Conservation (phyloP, 2,888 invertebrate species). For the Lissonota sp. region DNA sequence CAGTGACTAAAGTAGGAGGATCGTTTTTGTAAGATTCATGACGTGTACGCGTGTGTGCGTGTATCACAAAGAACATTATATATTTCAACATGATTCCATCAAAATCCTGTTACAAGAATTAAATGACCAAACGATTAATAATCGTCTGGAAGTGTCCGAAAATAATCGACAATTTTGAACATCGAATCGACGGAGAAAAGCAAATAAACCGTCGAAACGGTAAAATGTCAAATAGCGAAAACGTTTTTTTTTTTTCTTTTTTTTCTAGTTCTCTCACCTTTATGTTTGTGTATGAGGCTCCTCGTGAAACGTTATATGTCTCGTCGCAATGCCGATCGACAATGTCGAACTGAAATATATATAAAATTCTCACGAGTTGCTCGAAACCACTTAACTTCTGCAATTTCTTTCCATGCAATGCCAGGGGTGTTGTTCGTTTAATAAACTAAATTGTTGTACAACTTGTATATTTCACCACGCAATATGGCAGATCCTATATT, state of each 20-base stretch:
- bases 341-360: constrained; percentile 34
- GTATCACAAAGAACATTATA: constrained; percentile 2
- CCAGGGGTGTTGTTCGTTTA: constrained; percentile 62
- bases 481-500: constrained; percentile 72
- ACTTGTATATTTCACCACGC: constrained; percentile 68
- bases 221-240: constrained; percentile 66
- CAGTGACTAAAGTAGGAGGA: constrained; percentile 46
- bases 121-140: constrained; percentile 1
- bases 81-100: no score
- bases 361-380: background rate
- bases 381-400: constrained; percentile 63
- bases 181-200: background rate
- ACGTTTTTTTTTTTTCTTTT: constrained; percentile 26
- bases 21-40: constrained; percentile 45
- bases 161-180: background rate
- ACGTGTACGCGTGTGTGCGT: constrained; percentile 24
- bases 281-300: constrained; percentile 33
- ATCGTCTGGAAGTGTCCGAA: background rate
- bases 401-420: constrained; percentile 69
- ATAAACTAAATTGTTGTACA: constrained; percentile 68
- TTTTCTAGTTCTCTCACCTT: constrained; percentile 49
- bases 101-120: background rate
- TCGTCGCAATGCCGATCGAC: constrained; percentile 26
- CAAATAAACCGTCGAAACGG: constrained; percentile 33
- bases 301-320: constrained; percentile 38